Base-by-base conservation (phyloP, 2,888 invertebrate genomes). In the Pimpla rufipes region DNA sequence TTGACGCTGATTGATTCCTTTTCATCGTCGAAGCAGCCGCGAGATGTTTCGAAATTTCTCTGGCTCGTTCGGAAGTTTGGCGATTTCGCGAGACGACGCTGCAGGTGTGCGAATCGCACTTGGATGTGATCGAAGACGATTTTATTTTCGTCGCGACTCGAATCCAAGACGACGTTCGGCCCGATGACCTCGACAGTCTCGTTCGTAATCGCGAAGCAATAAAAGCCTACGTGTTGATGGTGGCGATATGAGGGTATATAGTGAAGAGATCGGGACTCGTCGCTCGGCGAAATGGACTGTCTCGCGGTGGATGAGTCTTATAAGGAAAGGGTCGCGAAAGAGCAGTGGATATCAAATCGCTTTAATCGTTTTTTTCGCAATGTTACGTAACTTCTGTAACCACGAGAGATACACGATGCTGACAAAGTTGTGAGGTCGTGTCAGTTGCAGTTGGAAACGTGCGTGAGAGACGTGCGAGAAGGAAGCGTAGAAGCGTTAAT, bases 181-280 rank as follows among this genome's bases (percentile, higher is more conserved):
- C 11, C 55, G 55, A 55, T 23, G 55, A 55, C 55, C 55, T 55
- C 55, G 23, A 23, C 21, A 55, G 21, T 23, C 55, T 0, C 55
- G 13, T 23, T 55, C 55, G 55, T 23, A 55, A 55, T 55, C 55
- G 21, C 23, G 11, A 23, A 55, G 55, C 55, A 55, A 55, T 55
- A 55, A 55, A 55, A 55, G 11, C 55, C 55, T 55, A 55, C 55
- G 55, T 23, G 23, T 23, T 11, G 55, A 55, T 52, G 21, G 10
- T 21, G 13, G 55, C 13, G 23, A 55, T 10, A 23, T 55, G 55
- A 23, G 21, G 55, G 55, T 55, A 55, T 10, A 23, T 0, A 52
- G 52, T 21, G 29, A 29, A 2, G 29, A 55, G 55, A 55, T n/a
- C n/a, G n/a, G 55, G 55, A 55, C 5, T 21, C 23, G 11, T 23